phyloP scores from a whole-genome alignment of 2,113 vertebrate genomes.

The Dicentrarchus labrax region DNA sequence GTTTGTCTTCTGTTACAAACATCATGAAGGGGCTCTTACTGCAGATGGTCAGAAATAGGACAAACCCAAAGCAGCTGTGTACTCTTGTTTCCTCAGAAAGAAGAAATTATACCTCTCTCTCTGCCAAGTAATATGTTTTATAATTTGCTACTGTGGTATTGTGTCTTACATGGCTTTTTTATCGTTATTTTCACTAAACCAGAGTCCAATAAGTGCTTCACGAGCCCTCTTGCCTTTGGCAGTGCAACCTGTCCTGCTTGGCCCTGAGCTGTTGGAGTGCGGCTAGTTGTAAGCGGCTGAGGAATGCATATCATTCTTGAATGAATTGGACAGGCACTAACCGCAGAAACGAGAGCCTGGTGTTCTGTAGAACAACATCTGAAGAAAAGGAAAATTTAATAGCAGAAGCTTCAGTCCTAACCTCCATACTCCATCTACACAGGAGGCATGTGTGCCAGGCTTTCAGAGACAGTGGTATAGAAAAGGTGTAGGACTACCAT shows the following conservation, averaged over 20 bases:
- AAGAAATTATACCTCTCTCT: conserved; percentile 33
- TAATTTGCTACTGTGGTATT: conserved; percentile 69
- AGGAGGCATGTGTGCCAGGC: conserved; percentile 16
- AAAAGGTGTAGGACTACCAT: conserved; percentile 18
- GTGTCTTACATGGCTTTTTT: conserved; percentile 55
- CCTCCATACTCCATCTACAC: conserved; percentile 3
- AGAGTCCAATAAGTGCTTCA: conserved; percentile 54
- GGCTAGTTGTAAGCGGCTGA: conserved; percentile 38
- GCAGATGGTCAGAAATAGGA: conserved; percentile 70
- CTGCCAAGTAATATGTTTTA: conserved; percentile 78
- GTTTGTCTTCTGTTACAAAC: conserved; percentile 76
- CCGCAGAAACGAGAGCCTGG: conserved; percentile 55
- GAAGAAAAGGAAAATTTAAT: conserved; percentile 53
- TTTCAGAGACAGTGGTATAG: conserved; percentile 1
- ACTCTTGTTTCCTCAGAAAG: conserved; percentile 54
- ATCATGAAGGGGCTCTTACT: conserved; percentile 71
- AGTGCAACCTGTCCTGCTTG: conserved; percentile 48
- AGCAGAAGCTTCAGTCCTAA: conserved; percentile 31
- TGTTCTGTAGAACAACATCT: conserved; percentile 68
- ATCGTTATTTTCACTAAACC: conserved; percentile 62
- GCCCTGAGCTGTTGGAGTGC: conserved; percentile 40
- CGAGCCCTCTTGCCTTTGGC: conserved; percentile 50
- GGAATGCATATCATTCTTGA: conserved; percentile 68
- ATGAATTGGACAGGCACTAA: conserved; percentile 65
- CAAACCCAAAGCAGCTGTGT: conserved; percentile 76